Evolutionary conservation across 2,113 vertebrate genomes (phyloP).

Genomic region (Lates calcarifer): DNA sequence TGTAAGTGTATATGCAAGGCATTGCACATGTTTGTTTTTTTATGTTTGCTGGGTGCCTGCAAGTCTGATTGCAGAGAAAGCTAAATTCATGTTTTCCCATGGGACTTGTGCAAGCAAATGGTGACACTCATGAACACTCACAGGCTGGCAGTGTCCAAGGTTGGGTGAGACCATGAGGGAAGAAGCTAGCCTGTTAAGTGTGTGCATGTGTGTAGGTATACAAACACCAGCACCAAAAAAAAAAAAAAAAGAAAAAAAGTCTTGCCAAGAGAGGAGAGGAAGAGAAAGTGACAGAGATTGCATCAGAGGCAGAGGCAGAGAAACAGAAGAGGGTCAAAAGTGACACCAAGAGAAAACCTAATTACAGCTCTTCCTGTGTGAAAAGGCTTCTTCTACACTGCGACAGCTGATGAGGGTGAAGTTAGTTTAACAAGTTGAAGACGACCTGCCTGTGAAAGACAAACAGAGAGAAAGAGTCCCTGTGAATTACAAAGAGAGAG

Average conservation of each 20-base stretch:
- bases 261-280: background rate
- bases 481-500: slow-evolving; percentile 25
- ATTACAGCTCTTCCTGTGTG: slow-evolving; percentile 22
- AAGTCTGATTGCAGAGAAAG: slow-evolving; percentile 9
- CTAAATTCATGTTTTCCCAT: background rate
- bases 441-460: slow-evolving; percentile 30
- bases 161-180: background rate
- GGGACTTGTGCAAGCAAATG: slow-evolving; percentile 17
- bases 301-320: background rate
- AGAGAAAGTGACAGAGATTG: slow-evolving; percentile 36
- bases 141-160: slow-evolving; percentile 5
- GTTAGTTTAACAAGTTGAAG: slow-evolving; percentile 45
- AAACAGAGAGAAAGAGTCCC: slow-evolving; percentile 33
- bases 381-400: slow-evolving; percentile 8
- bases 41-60: slow-evolving; percentile 9
- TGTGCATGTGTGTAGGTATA: slow-evolving; percentile 2
- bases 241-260: background rate
- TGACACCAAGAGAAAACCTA: slow-evolving; percentile 6
- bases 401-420: slow-evolving; percentile 5
- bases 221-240: slow-evolving; percentile 7
- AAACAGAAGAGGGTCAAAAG: slow-evolving; percentile 24
- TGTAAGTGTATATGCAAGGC: background rate
- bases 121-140: slow-evolving; percentile 25
- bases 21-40: background rate
- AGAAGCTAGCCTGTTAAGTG: background rate